Evolutionary conservation across 2,113 vertebrate species (phyloP), one percentile per base, ranked within the genome.

Genomic region (Rhegmatorhina hoffmannsi): DNA sequence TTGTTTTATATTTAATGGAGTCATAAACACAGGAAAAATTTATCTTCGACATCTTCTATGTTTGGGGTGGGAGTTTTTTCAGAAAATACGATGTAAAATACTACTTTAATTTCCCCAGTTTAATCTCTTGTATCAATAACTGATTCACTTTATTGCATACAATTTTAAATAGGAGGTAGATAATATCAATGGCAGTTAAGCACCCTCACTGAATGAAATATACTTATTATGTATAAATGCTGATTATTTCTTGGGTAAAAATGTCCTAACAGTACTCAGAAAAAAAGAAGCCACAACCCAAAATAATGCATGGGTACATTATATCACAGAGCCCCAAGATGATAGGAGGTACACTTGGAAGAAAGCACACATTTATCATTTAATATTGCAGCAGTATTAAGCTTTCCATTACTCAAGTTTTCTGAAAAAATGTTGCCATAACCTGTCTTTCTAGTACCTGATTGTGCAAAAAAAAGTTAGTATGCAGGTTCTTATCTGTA

Each of bases 291-390:
- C 3, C 2, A 6, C 2, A 21, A 21, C 10, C 11, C 4, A n/a
- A 34, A 8, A 34, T n/a, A 8, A 52, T 5, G 2, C 1, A 0
- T 23, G 60, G 13, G 40, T 52, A 17, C 14, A 49, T 64, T 28
- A 23, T 33, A 46, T 46, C 13, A 66, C 15, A 88, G 20, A 88
- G 88, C 15, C 3, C 0, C 8, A 55, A 81, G 38, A 23, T 28
- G 2, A 21, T 34, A 16, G 19, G 64, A 52, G 14, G 4, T 56
- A 25, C 11, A 56, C 6, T 36, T 64, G n/a, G 52, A 89, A 58
- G 55, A 23, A 86, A 87, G 55, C 3, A 12, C 6, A 33, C 0
- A 5, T 38, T 55, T 60, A 21, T 47, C 5, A 2, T 64, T 73
- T 81, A 46, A 72, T 26, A 52, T 31, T 78, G 21, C 21, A 79